Evolutionary conservation across 2,113 vertebrate genomes (phyloP), one percentile per base, ranked within the genome.

Genomic region (Ia io): DNA sequence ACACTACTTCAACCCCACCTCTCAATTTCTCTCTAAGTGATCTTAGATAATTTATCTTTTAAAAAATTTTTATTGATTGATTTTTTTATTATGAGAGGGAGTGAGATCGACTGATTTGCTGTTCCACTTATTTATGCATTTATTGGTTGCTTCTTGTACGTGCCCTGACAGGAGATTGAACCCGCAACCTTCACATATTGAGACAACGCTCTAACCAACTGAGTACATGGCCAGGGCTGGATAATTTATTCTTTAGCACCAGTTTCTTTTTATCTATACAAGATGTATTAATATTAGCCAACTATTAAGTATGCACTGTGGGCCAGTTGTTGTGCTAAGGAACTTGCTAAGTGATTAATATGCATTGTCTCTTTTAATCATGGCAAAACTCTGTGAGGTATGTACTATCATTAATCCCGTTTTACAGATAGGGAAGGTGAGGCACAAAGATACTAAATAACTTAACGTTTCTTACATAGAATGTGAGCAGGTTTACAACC

Each of bases 361-460:
- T 53, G 40, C 25, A 13, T 69, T 61, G 32, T 87, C 37, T 47
- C 89, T 93, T 92, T 83, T 28, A 9, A 35, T 86, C 16, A 17
- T 37, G 63, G 86, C 30, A 78, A 59, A 77, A 16, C 61, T 2
- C 18, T 9, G 4, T 70, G 80, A 94, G 51, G 12, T 61, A 40
- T 70, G 2, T 65, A 18, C n/a, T 42, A 11, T 69, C 30, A 40
- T 51, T 37, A 20, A 65, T 47, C 30, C 37, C 30, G 61, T 67
- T 92, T 83, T 83, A 73, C 17, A 90, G 84, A 78, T 79, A n/a
- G 59, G 47, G 25, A 95, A 84, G 22, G 37, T 32, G 35, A 93
- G 35, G 40, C 25, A 56, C 71, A 65, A 74, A 77, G 59, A 67
- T 40, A 76, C 61, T 61, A 17, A 63, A 1, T 80, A 56, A 79